Evolutionary conservation across 2,888 invertebrate species (phyloP).

Genomic region (Myopa testacea): DNA sequence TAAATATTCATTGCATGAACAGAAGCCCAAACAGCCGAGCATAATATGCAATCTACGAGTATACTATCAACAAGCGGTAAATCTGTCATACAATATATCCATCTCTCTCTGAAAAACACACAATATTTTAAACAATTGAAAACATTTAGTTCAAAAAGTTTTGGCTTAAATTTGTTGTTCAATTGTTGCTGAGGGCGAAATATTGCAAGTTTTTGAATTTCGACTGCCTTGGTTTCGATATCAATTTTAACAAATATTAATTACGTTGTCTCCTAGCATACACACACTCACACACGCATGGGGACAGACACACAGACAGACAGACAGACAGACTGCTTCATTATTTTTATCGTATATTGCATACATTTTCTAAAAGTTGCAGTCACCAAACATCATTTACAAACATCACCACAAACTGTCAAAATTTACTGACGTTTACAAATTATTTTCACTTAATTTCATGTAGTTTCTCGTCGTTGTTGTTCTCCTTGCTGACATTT

Average conservation of each 20-base stretch:
- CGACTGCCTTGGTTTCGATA: not conserved
- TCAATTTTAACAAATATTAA: conserved; percentile 26
- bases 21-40: too few relatives aligned
- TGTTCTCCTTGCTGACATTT: conserved; percentile 41
- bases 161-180: too few relatives aligned
- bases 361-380: conserved; percentile 29
- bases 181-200: not conserved
- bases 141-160: too few relatives aligned
- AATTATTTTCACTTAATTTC: conserved; percentile 58
- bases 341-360: not conserved
- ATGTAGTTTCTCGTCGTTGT: conserved; percentile 26
- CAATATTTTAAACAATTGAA: too few relatives aligned
- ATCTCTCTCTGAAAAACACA: too few relatives aligned
- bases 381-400: conserved; percentile 54
- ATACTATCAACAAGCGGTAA: too few relatives aligned
- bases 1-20: too few relatives aligned
- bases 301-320: too few relatives aligned
- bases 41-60: too few relatives aligned
- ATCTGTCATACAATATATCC: too few relatives aligned
- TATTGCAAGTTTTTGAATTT: not conserved
- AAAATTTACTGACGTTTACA: conserved; percentile 67
- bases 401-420: conserved; percentile 67
- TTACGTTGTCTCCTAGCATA: not conserved
- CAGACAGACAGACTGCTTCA: too few relatives aligned
- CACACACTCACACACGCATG: not conserved